Evolutionary conservation across 2,113 vertebrate species (phyloP).

Genomic region (Pithys albifrons): DNA sequence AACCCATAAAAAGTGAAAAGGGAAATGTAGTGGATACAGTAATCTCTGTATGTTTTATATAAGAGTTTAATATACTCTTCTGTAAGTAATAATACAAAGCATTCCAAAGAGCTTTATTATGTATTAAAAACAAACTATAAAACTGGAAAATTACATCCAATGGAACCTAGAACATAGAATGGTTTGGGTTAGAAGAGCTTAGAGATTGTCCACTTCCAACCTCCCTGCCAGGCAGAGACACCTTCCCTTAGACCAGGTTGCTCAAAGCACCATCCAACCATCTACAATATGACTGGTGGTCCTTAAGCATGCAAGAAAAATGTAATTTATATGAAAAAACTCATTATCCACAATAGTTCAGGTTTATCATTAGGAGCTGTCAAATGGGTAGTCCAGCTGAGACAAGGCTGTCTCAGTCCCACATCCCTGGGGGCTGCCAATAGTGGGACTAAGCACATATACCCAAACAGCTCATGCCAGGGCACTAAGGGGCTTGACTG

Average conservation of each 20-base stretch:
- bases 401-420: not conserved
- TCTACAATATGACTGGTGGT: not conserved
- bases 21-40: not conserved
- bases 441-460: not conserved
- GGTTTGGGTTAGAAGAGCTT: not conserved
- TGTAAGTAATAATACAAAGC: not conserved
- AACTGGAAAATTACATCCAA: not conserved
- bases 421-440: rapidly evolving
- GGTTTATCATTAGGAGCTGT: not conserved
- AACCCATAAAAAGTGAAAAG: not conserved
- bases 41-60: not conserved
- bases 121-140: not conserved
- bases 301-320: not conserved
- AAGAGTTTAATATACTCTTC: not conserved
- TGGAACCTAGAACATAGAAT: not conserved
- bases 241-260: not conserved
- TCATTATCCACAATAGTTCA: not conserved
- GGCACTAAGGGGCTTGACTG: not conserved
- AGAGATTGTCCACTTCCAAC: not conserved
- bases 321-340: not conserved
- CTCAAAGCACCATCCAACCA: not conserved
- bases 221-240: not conserved
- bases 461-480: no score
- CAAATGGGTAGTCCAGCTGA: not conserved
- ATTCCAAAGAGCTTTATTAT: not conserved